A percentile compares a stretch with the other conserved stretches of the same genome.
Evolutionary conservation across 2,888 invertebrate species (phyloP).

Genomic region (Vannuccia rotundouncinata): DNA sequence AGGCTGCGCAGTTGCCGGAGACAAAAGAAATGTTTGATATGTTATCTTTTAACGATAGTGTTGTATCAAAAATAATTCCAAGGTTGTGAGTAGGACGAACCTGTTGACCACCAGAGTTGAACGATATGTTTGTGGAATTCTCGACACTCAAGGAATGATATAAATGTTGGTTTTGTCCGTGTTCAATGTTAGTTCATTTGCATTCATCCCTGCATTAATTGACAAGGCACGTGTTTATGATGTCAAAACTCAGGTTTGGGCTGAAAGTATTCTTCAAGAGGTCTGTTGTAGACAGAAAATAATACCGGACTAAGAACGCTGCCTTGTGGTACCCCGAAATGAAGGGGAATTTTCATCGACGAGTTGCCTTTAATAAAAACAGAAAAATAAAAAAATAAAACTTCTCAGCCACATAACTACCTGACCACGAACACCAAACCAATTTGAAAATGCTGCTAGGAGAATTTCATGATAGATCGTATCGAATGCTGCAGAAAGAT

Average conservation of each 20-base stretch:
- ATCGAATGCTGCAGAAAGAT: constrained; percentile 11
- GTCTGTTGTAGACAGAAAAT: not conserved
- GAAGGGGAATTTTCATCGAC: not conserved
- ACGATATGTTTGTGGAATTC: not conserved
- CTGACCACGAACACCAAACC: not conserved
- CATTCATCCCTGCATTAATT: not conserved
- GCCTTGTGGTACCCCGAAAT: not conserved
- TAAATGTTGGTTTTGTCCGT: not conserved
- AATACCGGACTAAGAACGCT: not conserved
- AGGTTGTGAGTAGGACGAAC: not conserved
- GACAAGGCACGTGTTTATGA: not conserved
- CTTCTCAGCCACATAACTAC: not conserved
- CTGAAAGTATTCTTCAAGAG: not conserved
- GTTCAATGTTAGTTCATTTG: not conserved
- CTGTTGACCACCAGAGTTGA: not conserved
- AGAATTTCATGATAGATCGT: not conserved
- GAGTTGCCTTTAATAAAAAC: not conserved
- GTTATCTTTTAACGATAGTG: not conserved
- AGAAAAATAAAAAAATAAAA: not conserved
- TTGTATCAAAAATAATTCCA: not conserved
- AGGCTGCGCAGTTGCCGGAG: not conserved
- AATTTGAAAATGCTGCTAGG: not conserved
- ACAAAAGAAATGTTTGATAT: not conserved
- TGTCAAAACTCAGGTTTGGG: not conserved
- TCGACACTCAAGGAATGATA: not conserved